A percentile compares a stretch with the other conserved stretches of the same genome.
Conservation (phyloP, 2,797 vertebrate genomes). For the Paramormyrops hopkinsi region DNA sequence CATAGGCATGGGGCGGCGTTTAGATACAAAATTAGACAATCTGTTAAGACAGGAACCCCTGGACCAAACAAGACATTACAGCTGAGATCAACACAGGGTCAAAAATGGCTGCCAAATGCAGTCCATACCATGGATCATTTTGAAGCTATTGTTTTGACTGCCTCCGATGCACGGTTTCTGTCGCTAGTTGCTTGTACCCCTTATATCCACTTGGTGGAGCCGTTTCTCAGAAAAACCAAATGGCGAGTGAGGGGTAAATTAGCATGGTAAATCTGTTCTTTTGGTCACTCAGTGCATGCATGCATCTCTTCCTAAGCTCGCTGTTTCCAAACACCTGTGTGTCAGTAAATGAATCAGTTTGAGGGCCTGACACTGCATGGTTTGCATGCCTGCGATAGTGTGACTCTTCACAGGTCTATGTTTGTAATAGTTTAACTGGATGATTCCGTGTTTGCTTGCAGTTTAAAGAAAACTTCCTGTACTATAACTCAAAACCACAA, state of each 20-base stretch:
- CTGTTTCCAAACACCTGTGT: neutral
- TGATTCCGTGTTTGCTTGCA: neutral
- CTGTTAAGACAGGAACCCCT: neutral
- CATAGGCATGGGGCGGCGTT: neutral
- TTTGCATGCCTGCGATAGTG: neutral
- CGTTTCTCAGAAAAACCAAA: neutral
- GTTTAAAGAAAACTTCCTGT: neutral
- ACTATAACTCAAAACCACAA: neutral
- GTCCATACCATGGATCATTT: neutral
- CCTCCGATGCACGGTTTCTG: neutral
- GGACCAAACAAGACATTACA: neutral
- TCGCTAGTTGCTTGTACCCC: neutral
- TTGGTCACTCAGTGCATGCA: neutral
- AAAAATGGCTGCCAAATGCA: neutral
- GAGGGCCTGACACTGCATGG: neutral
- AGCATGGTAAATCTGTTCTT: neutral
- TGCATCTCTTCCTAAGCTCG: neutral
- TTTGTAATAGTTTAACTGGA: neutral
- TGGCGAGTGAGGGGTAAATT: too few relatives aligned
- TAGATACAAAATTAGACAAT: neutral
- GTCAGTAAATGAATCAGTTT: neutral
- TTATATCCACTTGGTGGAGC: conserved; percentile 4
- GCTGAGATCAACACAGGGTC: neutral
- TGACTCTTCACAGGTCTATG: neutral
- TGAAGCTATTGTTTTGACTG: neutral